Base-by-base conservation (phyloP, 2,113 vertebrate species). In the Mystacornis crossleyi region DNA sequence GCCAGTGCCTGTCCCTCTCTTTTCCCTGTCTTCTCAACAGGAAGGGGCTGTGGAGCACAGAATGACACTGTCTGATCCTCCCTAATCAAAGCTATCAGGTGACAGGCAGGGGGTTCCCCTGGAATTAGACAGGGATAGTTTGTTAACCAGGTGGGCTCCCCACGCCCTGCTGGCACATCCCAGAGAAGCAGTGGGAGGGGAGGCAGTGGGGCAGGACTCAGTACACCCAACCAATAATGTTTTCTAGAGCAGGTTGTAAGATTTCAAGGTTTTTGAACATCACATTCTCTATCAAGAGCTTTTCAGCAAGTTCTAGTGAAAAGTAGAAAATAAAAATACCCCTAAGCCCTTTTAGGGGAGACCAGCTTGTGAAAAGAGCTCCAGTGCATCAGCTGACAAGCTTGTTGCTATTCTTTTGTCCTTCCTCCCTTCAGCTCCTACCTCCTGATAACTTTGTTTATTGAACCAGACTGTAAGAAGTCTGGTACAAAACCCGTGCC, bases 1-100 rank as follows among this genome's bases (percentile, higher is more conserved):
- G 1, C 0, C 47, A 84, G 19, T 18, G 33, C 31, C 53, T 65
- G 31, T 60, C 65, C 45, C 73, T 51, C 47, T 81, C 54, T 72
- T 65, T 54, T 69, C 24, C 51, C 2, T 0, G 8, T 9, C 10
- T 16, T 29, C 42, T 23, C 9, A 26, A 12, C 0, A 43, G n/a
- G 21, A 34, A 69, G 21, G 33, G 50, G 72, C 55, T 93, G 80
- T 23, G 61, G 71, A 81, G 40, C 78, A n/a, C 36, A 38, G 54
- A 89, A 26, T n/a, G 77, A 6, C 53, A 36, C 31, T 8, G 40
- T 6, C 18, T 8, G 60, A 54, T 29, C 47, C 47, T 57, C 33
- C 18, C 78, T 43, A 67, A 47, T 2, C 55, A 15, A 74, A 74
- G 62, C 28, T 17, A 53, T 14, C 36, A 18, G 64, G 4, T 13